phyloP scores from a whole-genome alignment of 2,888 invertebrate genomes.

The Galerucella pusilla region DNA sequence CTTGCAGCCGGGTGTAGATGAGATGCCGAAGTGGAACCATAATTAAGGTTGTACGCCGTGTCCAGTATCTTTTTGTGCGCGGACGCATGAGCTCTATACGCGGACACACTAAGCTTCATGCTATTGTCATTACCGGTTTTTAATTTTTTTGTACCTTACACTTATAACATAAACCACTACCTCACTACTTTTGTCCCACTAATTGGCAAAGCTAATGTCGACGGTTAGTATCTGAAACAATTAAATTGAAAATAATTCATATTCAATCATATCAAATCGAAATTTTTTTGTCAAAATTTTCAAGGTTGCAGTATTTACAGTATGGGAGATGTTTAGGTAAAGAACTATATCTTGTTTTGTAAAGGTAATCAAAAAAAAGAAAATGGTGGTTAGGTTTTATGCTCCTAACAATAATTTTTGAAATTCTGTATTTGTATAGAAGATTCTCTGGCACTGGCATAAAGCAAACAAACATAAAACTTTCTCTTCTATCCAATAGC shows the following conservation, averaged over 20 bases:
- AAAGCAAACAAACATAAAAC: slow-evolving; percentile 20
- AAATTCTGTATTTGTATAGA: too few species aligned
- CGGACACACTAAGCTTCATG: slow-evolving; percentile 90
- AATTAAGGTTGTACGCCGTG: slow-evolving; percentile 79
- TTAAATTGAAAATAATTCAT: too few species aligned
- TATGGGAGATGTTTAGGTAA: too few species aligned
- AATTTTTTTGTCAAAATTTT: too few species aligned
- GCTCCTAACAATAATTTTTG: background rate
- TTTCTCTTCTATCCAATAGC: slow-evolving; percentile 2
- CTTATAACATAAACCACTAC: slow-evolving; percentile 33
- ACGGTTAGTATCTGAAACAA: slow-evolving; percentile 38
- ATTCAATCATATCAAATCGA: too few species aligned
- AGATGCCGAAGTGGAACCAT: slow-evolving; percentile 79
- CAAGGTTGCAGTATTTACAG: too few species aligned
- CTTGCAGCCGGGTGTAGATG: slow-evolving; percentile 62
- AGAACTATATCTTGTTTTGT: too few species aligned
- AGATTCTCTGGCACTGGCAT: slow-evolving; percentile 3
- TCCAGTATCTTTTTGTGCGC: slow-evolving; percentile 89
- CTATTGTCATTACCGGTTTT: slow-evolving; percentile 44
- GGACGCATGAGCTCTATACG: slow-evolving; percentile 88
- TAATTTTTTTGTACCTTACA: slow-evolving; percentile 27
- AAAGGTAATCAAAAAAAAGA: too few species aligned
- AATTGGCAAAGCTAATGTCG: background rate
- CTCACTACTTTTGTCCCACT: slow-evolving; percentile 33
- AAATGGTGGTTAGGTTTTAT: too few species aligned